Evolutionary conservation across 2,888 invertebrate species (phyloP).

Genomic region (Caenorhabditis angaria): DNA sequence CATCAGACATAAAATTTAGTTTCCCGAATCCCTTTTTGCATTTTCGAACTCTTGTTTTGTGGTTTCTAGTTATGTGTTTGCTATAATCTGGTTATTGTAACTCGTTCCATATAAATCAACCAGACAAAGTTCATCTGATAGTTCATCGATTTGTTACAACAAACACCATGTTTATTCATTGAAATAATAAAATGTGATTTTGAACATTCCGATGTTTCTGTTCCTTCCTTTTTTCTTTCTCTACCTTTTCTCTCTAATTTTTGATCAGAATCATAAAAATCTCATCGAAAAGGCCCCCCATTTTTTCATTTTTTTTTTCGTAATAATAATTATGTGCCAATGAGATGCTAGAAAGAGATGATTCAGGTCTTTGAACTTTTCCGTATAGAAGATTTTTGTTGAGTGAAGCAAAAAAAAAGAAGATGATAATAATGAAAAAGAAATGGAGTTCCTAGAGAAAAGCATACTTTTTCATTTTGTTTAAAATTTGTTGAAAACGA

Average conservation of each 20-base stretch:
- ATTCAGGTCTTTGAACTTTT: background rate
- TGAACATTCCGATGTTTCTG: too few relatives aligned
- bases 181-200: background rate
- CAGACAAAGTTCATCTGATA: background rate
- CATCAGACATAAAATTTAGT: too few relatives aligned
- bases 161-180: background rate
- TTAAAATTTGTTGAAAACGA: background rate
- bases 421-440: background rate
- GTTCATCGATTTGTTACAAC: background rate
- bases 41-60: too few relatives aligned
- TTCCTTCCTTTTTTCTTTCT: too few relatives aligned
- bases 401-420: background rate
- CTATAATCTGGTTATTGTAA: too few relatives aligned
- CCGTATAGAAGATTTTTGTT: background rate
- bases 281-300: too few relatives aligned
- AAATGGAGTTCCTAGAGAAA: background rate
- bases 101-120: background rate
- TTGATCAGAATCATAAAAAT: too few relatives aligned
- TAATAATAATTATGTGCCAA: background rate
- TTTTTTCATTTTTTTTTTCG: background rate
- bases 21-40: too few relatives aligned
- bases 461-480: background rate
- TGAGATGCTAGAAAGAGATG: background rate
- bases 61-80: too few relatives aligned
- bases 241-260: too few relatives aligned